A percentile compares a stretch with the other conserved stretches of the same genome.
phyloP scores from a whole-genome alignment of 2,888 invertebrate species.

The Macaria liturata region DNA sequence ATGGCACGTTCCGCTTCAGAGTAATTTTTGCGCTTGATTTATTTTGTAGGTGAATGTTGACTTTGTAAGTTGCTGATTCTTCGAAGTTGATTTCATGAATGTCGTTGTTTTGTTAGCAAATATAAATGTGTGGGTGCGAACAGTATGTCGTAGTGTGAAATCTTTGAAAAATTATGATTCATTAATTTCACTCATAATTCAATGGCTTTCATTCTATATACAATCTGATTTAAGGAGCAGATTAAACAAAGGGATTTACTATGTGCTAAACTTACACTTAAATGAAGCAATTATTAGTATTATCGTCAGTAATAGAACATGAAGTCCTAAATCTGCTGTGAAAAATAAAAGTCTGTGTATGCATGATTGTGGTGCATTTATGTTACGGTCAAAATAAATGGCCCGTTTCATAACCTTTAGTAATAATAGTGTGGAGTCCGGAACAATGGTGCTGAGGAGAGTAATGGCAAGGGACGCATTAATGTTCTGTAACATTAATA shows the following conservation, averaged over 20 bases:
- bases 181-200: no score
- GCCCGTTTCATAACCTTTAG: constrained; percentile 12
- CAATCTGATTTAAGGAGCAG: no score
- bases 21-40: constrained; percentile 26
- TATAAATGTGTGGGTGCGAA: no score
- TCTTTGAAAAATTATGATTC: no score
- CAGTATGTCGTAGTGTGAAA: no score
- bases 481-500: neutral
- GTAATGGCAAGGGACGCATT: constrained; percentile 1
- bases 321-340: no score
- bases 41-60: constrained; percentile 20
- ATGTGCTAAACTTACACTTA: no score
- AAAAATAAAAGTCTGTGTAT: neutral
- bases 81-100: neutral
- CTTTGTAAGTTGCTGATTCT: constrained; percentile 7
- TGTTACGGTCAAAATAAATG: constrained; percentile 9
- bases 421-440: constrained; percentile 15
- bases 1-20: constrained; percentile 54
- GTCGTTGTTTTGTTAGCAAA: no score
- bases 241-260: no score
- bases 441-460: constrained; percentile 13
- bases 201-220: no score
- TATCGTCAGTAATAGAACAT: no score
- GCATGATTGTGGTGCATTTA: constrained; percentile 11
- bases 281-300: no score